Percentiles rank a stretch among this genome's conserved stretches.
phyloP scores from a whole-genome alignment of 2,888 invertebrate genomes.

The Lamproptera curius region DNA sequence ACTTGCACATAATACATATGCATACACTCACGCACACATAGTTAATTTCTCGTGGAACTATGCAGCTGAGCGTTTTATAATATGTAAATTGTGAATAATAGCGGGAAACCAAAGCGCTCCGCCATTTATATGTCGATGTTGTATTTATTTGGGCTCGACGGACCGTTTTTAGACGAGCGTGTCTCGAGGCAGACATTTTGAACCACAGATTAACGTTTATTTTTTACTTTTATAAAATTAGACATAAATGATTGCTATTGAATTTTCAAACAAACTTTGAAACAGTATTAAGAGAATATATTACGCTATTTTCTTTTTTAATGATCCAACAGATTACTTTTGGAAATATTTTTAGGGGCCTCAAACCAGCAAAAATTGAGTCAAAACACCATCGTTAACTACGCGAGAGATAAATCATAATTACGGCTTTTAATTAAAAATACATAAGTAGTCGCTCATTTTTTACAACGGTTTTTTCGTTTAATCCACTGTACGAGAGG shows the following conservation, averaged over 20 bases:
- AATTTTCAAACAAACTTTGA: no score
- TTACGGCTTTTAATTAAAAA: neutral
- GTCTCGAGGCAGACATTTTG: neutral
- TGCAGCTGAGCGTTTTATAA: conserved; percentile 13
- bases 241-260: no score
- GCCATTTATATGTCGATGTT: conserved; percentile 13
- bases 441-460: conserved; percentile 4
- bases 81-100: conserved; percentile 20
- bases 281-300: no score
- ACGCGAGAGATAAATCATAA: neutral
- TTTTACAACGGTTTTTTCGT: neutral
- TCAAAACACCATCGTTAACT: neutral
- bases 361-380: neutral
- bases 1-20: conserved; percentile 19
- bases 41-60: conserved; percentile 8
- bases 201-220: neutral
- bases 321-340: no score
- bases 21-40: conserved; percentile 6
- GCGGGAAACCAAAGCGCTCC: conserved; percentile 2
- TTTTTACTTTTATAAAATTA: no score
- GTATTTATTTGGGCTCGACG: neutral
- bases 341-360: no score
- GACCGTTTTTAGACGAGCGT: conserved; percentile 1
- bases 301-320: no score
- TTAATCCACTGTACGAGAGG: conserved; percentile 3